Conservation (phyloP, 2,888 invertebrate genomes). For the Elysia crispata region DNA sequence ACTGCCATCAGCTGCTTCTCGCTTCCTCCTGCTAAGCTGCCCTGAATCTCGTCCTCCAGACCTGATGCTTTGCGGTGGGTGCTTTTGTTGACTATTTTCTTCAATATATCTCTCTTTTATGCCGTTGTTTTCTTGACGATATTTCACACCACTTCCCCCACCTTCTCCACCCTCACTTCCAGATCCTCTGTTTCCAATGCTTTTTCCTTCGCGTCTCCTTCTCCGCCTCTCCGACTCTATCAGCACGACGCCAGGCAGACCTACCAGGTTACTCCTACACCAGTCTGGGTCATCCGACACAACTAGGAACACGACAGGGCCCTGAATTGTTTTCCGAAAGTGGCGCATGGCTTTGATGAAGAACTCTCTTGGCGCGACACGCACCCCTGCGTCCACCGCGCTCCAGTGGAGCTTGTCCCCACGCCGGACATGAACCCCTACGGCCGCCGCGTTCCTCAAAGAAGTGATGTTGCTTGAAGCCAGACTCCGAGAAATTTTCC, state of each 20-base stretch:
- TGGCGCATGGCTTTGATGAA: slow-evolving; percentile 41
- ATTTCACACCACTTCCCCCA: too few species aligned
- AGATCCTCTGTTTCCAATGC: background rate
- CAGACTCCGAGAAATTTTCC: background rate
- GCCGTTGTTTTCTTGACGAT: too few species aligned
- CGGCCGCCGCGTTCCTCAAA: background rate
- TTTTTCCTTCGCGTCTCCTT: too few species aligned
- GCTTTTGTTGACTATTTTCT: background rate
- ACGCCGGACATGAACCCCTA: slow-evolving; percentile 31
- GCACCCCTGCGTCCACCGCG: slow-evolving; percentile 15
- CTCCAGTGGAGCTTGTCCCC: slow-evolving; percentile 35
- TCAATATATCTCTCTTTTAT: too few species aligned
- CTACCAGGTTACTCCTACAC: slow-evolving; percentile 32
- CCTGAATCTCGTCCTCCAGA: slow-evolving; percentile 3
- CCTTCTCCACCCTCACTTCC: background rate
- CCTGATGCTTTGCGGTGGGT: background rate
- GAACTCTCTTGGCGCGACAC: slow-evolving; percentile 38
- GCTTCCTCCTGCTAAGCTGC: background rate
- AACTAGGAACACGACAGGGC: slow-evolving; percentile 27
- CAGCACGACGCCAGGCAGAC: slow-evolving; percentile 36
- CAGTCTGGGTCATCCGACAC: slow-evolving; percentile 38
- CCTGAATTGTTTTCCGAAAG: slow-evolving; percentile 28
- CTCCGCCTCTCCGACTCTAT: background rate
- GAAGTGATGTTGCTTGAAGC: background rate
- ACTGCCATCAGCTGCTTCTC: background rate